These are phyloP conservation scores for Mionectes macconnelli DNA, from an alignment of 2,113 vertebrate genomes.

Conservation along the genomic window DNA sequence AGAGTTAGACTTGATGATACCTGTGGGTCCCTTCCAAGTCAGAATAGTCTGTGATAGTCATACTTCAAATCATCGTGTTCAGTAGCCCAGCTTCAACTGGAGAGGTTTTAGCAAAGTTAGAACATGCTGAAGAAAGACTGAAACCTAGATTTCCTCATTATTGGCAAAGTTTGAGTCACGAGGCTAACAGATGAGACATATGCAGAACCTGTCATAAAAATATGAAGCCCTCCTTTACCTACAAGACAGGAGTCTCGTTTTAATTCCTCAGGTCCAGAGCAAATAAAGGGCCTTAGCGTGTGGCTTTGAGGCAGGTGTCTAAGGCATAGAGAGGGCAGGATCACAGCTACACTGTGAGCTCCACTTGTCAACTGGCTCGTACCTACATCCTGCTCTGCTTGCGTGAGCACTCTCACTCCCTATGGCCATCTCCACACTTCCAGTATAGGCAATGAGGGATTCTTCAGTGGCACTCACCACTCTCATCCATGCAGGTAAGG, in stretches of 20 bases:
- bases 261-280: background rate
- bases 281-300: background rate
- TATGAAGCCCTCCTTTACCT: background rate
- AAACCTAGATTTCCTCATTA: background rate
- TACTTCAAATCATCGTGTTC: background rate
- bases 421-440: background rate
- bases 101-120: background rate
- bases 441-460: background rate
- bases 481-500: background rate
- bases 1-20: background rate
- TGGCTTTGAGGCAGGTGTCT: background rate
- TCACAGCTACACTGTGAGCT: fast-evolving
- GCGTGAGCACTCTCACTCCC: fast-evolving
- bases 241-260: background rate
- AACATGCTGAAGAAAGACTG: background rate
- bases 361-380: background rate
- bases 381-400: background rate
- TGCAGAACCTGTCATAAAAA: background rate
- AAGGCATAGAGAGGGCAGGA: background rate
- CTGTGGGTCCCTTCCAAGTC: background rate
- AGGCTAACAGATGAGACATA: background rate
- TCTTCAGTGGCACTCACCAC: background rate
- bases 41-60: background rate
- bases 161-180: background rate
- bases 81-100: background rate